These are phyloP conservation scores for Tetragnatha montana DNA, from an alignment of 2,888 invertebrate genomes.

Conservation along the genomic window DNA sequence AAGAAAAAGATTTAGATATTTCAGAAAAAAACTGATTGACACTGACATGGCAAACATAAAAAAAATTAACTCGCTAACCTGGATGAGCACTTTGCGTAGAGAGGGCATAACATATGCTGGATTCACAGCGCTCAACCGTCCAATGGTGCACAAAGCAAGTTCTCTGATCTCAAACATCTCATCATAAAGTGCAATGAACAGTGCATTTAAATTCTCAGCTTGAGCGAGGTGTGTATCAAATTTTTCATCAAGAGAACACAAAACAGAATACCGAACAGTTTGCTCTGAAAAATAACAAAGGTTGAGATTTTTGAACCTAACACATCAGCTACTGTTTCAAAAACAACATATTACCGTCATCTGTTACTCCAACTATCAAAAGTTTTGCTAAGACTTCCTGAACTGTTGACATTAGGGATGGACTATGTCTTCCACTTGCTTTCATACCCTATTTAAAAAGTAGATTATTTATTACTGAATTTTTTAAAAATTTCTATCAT, in stretches of 20 bases:
- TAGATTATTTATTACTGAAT: not conserved
- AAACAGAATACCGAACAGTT: constrained; percentile 93
- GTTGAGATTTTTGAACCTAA: not conserved
- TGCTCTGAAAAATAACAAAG: constrained; percentile 80
- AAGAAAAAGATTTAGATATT: too few species aligned
- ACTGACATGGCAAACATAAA: not conserved
- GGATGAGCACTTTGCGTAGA: constrained; percentile 91
- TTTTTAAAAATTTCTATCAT: not conserved
- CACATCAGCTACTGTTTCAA: not conserved
- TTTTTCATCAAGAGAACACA: constrained; percentile 91
- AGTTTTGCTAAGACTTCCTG: constrained; percentile 93
- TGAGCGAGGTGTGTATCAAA: constrained; percentile 97
- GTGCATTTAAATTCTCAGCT: constrained; percentile 92
- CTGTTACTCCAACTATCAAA: constrained; percentile 94
- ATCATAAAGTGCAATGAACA: constrained; percentile 97
- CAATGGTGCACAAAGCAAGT: constrained; percentile 93
- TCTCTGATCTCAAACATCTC: constrained; percentile 97
- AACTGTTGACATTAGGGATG: constrained; percentile 90
- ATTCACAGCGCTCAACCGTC: constrained; percentile 93
- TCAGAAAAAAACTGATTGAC: too few species aligned
- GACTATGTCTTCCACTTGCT: constrained; percentile 75
- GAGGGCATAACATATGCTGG: constrained; percentile 99
- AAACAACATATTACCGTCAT: constrained; percentile 80
- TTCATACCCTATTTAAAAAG: constrained; percentile 59
- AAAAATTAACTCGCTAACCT: constrained; percentile 76